Conservation (phyloP, 92 coral and sea anemone genomes). For the Siderastrea radians region DNA sequence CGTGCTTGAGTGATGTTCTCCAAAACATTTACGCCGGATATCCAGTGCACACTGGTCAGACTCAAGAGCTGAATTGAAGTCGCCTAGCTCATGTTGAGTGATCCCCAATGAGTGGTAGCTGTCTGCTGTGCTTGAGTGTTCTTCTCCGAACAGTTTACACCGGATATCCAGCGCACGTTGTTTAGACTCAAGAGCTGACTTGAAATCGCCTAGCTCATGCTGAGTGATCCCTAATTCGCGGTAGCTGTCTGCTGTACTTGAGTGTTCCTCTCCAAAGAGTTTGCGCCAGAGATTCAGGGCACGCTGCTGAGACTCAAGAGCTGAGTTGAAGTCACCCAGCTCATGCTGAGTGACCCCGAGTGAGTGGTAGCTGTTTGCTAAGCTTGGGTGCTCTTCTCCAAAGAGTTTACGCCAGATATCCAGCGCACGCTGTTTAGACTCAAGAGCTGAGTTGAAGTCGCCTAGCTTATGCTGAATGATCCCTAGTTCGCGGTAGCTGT, state of each 20-base stretch:
- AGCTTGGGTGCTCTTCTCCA: too few relatives aligned
- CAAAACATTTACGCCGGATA: background rate
- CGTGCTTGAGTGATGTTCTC: constrained; percentile 12
- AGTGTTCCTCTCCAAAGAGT: constrained; percentile 14
- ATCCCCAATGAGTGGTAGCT: background rate
- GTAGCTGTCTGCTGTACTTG: background rate
- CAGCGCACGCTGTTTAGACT: background rate
- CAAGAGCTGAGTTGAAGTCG: background rate
- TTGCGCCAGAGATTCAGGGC: background rate
- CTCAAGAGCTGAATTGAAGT: background rate
- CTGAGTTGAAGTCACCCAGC: background rate
- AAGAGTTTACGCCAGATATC: background rate
- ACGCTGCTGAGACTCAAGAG: background rate
- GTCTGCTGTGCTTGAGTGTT: constrained; percentile 16
- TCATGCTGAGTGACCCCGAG: background rate
- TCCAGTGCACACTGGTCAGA: background rate
- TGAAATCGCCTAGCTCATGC: background rate
- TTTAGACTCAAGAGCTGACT: background rate
- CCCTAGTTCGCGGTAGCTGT: background rate
- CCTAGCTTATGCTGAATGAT: too few relatives aligned
- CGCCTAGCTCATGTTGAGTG: background rate
- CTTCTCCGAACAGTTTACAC: constrained; percentile 1
- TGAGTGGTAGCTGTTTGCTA: background rate
- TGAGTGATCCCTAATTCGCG: background rate
- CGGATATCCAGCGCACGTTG: background rate